A percentile compares a stretch with the other conserved stretches of the same genome.
These are phyloP conservation scores for Ochotona princeps DNA, from an alignment of 2,113 vertebrate species.

Conservation along the genomic window DNA sequence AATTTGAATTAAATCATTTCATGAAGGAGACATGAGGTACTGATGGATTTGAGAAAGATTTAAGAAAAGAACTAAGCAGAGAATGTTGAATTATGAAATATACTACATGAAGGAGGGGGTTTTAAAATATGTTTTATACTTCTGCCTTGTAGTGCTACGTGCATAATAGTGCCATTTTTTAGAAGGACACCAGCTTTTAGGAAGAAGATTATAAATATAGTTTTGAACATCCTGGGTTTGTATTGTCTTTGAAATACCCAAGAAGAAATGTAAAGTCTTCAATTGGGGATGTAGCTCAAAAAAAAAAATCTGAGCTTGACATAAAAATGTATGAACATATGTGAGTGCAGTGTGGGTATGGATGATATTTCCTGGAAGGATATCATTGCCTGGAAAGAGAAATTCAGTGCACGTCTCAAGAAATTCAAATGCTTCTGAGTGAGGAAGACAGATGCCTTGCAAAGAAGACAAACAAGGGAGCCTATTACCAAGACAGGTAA, in stretches of 20 bases:
- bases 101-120: not conserved
- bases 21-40: not conserved
- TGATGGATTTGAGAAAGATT: constrained; percentile 6
- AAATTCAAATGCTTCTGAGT: not conserved
- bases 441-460: not conserved
- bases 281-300: not conserved
- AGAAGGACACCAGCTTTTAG: not conserved
- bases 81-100: constrained; percentile 41
- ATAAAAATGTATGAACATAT: not conserved
- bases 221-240: not conserved
- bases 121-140: constrained; percentile 38
- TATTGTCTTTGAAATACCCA: constrained; percentile 14
- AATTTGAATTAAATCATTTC: not conserved
- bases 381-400: not conserved
- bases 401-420: not conserved
- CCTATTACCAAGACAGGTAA: not conserved
- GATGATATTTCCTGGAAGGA: not conserved
- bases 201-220: constrained; percentile 38
- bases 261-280: not conserved
- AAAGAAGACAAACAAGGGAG: not conserved
- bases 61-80: constrained; percentile 16
- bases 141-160: not conserved
- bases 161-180: constrained; percentile 4
- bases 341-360: not conserved
- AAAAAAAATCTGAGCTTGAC: not conserved